Percentiles rank a stretch among this genome's conserved stretches.
phyloP scores from a whole-genome alignment of 2,888 invertebrate genomes.

The Oscheius sp. region DNA sequence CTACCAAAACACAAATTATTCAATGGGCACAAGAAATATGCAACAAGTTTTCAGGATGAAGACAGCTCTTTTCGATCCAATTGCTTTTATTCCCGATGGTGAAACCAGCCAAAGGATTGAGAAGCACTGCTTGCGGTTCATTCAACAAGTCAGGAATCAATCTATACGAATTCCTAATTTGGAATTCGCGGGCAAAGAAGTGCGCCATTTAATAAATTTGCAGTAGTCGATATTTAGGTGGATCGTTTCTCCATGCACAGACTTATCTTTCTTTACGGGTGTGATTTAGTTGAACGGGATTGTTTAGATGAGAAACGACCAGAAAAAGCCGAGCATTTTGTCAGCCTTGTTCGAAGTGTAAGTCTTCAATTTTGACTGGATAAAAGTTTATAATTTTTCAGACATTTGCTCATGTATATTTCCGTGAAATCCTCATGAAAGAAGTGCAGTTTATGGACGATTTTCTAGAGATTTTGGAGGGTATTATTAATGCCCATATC shows the following conservation, averaged over 20 bases:
- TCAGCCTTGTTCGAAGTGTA: conserved; percentile 49
- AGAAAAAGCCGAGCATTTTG: conserved; percentile 44
- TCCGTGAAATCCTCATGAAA: conserved; percentile 61
- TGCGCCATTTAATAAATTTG: not conserved
- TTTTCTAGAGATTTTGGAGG: conserved; percentile 65
- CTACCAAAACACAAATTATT: too few relatives aligned
- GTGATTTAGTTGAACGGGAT: conserved; percentile 49
- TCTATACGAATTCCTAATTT: conserved; percentile 47
- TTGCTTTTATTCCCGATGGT: conserved; percentile 66
- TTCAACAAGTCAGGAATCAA: conserved; percentile 50
- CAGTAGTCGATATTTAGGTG: not conserved
- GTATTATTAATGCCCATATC: conserved; percentile 62
- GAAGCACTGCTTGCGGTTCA: conserved; percentile 59
- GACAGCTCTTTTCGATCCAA: conserved; percentile 63
- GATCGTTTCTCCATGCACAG: conserved; percentile 52
- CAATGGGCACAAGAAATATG: too few relatives aligned
- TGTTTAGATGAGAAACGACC: conserved; percentile 41
- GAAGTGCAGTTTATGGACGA: conserved; percentile 69
- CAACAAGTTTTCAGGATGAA: conserved; percentile 20
- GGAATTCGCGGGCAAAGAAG: conserved; percentile 33
- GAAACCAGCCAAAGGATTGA: conserved; percentile 61
- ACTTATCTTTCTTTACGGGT: conserved; percentile 62
- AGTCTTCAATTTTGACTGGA: conserved; percentile 28
- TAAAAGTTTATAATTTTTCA: not conserved
- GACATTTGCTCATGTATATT: conserved; percentile 61